Conservation (phyloP, 2,113 vertebrate species). For the Scolopax mira region DNA sequence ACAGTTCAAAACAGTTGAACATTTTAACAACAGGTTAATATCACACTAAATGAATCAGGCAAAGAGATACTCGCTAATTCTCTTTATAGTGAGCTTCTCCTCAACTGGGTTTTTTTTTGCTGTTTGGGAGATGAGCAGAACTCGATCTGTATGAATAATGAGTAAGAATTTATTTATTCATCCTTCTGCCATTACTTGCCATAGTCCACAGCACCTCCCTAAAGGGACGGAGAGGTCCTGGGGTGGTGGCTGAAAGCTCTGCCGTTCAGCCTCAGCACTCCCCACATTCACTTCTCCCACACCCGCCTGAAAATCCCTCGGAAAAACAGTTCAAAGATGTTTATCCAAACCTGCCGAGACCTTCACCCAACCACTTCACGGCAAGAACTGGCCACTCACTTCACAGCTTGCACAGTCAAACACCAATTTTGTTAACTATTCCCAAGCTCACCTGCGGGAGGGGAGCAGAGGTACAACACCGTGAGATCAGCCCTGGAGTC, state of each 20-base stretch:
- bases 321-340: neutral
- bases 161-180: neutral
- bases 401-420: neutral
- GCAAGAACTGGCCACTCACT: neutral
- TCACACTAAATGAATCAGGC: neutral
- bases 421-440: neutral
- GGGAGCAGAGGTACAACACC: neutral
- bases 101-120: neutral
- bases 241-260: neutral
- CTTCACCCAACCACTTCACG: neutral
- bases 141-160: neutral
- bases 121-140: neutral
- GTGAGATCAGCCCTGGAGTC: neutral
- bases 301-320: neutral
- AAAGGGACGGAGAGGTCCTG: neutral
- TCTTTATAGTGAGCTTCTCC: neutral
- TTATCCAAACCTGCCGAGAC: neutral
- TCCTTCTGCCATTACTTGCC: neutral
- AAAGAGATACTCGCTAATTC: neutral
- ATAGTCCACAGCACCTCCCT: neutral
- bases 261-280: neutral
- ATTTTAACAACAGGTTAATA: neutral
- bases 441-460: neutral
- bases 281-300: neutral
- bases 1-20: neutral